These are phyloP conservation scores for Caiman crocodilus DNA, from an alignment of 2,797 vertebrate species.

Conservation along the genomic window DNA sequence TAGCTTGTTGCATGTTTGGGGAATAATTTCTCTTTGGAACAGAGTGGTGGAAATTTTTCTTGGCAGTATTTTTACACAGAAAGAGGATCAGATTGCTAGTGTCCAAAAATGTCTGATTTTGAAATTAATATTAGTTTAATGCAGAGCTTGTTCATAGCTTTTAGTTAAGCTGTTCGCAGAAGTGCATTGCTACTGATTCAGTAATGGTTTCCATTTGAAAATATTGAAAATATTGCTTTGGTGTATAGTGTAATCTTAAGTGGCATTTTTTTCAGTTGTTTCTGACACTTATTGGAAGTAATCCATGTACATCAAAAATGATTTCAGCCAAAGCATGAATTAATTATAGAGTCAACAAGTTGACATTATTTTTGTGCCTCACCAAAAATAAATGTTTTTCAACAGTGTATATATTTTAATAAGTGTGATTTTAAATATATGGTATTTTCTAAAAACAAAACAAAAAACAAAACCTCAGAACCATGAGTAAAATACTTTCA, in stretches of 20 bases:
- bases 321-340: not conserved
- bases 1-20: not conserved
- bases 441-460: not conserved
- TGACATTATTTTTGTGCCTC: not conserved
- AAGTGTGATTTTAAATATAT: rapidly evolving
- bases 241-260: constrained; percentile 21
- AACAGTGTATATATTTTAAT: not conserved
- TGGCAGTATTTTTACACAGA: not conserved
- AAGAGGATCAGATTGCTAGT: not conserved
- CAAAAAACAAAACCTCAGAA: not conserved
- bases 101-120: not conserved
- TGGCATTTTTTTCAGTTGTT: not conserved
- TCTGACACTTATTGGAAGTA: not conserved
- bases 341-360: not conserved
- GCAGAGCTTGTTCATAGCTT: not conserved
- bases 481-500: not conserved
- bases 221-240: not conserved
- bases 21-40: no score
- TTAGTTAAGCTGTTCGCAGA: constrained; percentile 17
- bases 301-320: not conserved
- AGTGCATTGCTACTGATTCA: not conserved
- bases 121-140: not conserved
- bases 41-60: not conserved
- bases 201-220: constrained; percentile 11
- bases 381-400: not conserved